Conservation (phyloP, 2,113 vertebrate genomes). For the Rhineura floridana region DNA sequence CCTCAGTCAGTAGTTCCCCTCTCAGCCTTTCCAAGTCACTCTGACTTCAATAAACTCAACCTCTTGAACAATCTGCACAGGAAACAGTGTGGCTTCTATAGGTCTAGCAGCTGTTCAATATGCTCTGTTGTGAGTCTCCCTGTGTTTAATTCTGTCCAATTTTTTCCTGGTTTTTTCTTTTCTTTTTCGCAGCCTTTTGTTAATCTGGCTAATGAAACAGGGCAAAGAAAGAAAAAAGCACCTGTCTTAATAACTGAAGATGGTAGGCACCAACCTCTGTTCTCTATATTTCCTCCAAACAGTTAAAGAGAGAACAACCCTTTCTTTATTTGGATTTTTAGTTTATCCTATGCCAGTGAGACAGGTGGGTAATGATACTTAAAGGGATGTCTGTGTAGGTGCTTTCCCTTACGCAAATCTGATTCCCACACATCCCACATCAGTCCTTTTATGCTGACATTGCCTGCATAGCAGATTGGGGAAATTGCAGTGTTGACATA, state of each 20-base stretch:
- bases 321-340: neutral
- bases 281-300: neutral
- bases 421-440: neutral
- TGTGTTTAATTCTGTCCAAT: conserved; percentile 6
- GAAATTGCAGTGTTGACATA: neutral
- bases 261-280: rapidly evolving
- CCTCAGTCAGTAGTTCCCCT: conserved; percentile 48
- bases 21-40: conserved; percentile 54
- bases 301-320: neutral
- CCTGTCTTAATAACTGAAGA: conserved; percentile 13
- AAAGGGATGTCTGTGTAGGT: neutral
- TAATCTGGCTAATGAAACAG: conserved; percentile 1
- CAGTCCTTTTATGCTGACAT: neutral
- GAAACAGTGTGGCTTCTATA: conserved; percentile 45
- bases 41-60: conserved; percentile 42
- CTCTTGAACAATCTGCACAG: conserved; percentile 27
- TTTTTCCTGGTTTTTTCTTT: conserved; percentile 17
- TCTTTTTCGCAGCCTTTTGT: neutral
- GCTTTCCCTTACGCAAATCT: neutral
- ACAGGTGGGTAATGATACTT: neutral
- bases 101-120: conserved; percentile 45
- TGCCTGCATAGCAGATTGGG: neutral
- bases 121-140: conserved; percentile 34
- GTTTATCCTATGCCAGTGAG: neutral
- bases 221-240: neutral